Percentiles rank a stretch among this genome's conserved stretches.
These are phyloP conservation scores for Gobius niger DNA, from an alignment of 2,113 vertebrate species.

Conservation along the genomic window DNA sequence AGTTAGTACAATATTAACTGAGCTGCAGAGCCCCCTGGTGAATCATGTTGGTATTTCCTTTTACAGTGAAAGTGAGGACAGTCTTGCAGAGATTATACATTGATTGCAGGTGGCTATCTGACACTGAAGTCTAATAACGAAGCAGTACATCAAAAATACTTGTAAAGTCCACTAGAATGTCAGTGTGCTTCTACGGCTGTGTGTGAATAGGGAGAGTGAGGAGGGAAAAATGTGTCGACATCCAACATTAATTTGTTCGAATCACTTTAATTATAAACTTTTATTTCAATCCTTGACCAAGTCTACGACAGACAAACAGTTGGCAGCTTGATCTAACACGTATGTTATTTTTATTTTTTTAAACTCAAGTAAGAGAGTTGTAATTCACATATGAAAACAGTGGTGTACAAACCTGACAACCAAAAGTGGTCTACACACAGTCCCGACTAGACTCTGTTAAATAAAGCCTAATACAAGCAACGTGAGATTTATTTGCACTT, in stretches of 20 bases:
- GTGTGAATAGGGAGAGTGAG: no score
- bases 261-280: constrained; percentile 70
- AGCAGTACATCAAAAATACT: no score
- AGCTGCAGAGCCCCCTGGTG: constrained; percentile 73
- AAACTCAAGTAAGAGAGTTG: constrained; percentile 24
- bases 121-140: no score
- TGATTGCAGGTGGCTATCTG: no score
- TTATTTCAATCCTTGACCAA: constrained; percentile 55
- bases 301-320: constrained; percentile 38
- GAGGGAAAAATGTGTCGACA: no score
- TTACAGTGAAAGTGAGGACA: neutral
- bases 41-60: constrained; percentile 33
- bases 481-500: constrained; percentile 53
- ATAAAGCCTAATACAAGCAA: constrained; percentile 69
- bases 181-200: no score
- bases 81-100: no score
- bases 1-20: constrained; percentile 12
- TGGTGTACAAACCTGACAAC: constrained; percentile 54
- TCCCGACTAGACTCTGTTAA: constrained; percentile 65
- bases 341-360: constrained; percentile 8
- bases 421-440: constrained; percentile 59
- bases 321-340: constrained; percentile 36
- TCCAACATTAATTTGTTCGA: constrained; percentile 18
- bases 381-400: constrained; percentile 56
- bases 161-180: no score